Conservation (phyloP, 2,888 invertebrate species). For the Aquatica leii region DNA sequence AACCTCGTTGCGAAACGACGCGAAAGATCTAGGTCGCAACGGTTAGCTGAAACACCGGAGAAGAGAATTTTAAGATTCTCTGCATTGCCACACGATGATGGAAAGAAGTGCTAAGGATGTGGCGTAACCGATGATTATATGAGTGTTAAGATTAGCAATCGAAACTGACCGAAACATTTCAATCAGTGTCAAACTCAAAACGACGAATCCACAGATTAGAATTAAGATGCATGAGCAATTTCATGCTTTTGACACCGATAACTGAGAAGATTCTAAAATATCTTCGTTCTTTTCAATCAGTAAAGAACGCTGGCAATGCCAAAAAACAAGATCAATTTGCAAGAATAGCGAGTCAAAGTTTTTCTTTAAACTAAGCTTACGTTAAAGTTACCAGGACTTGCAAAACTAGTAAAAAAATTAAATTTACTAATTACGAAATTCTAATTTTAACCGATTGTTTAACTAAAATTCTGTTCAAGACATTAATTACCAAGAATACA, state of each 20-base stretch:
- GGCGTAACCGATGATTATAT: conserved; percentile 85
- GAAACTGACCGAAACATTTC: conserved; percentile 65
- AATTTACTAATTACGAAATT: too few species aligned
- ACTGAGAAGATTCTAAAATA: conserved; percentile 86
- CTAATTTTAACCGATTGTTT: too few species aligned
- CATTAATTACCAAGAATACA: too few species aligned
- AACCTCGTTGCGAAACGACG: conserved; percentile 86
- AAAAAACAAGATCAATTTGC: conserved; percentile 90
- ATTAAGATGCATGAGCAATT: conserved; percentile 86
- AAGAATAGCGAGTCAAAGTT: not conserved
- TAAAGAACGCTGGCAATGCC: conserved; percentile 90
- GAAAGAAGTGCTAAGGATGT: conserved; percentile 85
- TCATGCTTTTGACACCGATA: conserved; percentile 82
- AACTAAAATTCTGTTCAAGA: too few species aligned
- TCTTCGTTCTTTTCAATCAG: conserved; percentile 90
- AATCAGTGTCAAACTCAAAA: conserved; percentile 80
- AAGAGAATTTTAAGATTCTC: conserved; percentile 73
- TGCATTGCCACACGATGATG: conserved; percentile 96
- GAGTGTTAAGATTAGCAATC: conserved; percentile 50
- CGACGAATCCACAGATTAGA: conserved; percentile 78
- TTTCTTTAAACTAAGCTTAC: conserved; percentile 60
- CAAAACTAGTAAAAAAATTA: conserved; percentile 86
- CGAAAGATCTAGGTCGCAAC: conserved; percentile 88
- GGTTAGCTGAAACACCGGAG: conserved; percentile 85
- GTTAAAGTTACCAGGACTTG: conserved; percentile 93